Conservation (phyloP, 2,113 vertebrate genomes). For the Crypturellus undulatus region DNA sequence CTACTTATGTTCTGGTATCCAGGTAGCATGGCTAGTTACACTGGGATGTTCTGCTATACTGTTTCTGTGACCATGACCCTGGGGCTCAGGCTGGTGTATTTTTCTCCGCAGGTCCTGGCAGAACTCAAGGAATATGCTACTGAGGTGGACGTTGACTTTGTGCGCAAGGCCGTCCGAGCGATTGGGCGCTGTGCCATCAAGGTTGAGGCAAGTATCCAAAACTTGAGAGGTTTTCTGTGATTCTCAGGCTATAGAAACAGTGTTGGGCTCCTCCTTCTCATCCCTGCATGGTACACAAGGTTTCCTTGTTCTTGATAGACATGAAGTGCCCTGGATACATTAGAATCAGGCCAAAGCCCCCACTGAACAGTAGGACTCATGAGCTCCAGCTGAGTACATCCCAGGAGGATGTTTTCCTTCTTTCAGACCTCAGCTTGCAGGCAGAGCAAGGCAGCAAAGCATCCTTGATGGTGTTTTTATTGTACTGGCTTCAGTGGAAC, state of each 20-base stretch:
- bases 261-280: neutral
- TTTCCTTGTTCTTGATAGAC: neutral
- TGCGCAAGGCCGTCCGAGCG: conserved; percentile 96
- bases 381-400: neutral
- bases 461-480: neutral
- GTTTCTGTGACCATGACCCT: neutral
- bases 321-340: accelerated
- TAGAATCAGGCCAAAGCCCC: neutral
- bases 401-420: neutral
- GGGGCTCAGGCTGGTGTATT: accelerated
- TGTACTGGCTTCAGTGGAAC: neutral
- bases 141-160: conserved; percentile 98
- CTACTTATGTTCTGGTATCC: accelerated
- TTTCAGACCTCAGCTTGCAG: neutral
- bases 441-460: neutral
- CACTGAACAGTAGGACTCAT: neutral
- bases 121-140: conserved; percentile 98
- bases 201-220: conserved; percentile 86
- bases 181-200: conserved; percentile 99
- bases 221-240: accelerated
- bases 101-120: conserved; percentile 88
- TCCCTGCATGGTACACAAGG: accelerated
- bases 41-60: neutral
- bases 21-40: neutral
- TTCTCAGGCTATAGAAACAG: neutral